These are phyloP conservation scores for Spodoptera litura DNA, from an alignment of 1,140 invertebrate species.

Conservation along the genomic window DNA sequence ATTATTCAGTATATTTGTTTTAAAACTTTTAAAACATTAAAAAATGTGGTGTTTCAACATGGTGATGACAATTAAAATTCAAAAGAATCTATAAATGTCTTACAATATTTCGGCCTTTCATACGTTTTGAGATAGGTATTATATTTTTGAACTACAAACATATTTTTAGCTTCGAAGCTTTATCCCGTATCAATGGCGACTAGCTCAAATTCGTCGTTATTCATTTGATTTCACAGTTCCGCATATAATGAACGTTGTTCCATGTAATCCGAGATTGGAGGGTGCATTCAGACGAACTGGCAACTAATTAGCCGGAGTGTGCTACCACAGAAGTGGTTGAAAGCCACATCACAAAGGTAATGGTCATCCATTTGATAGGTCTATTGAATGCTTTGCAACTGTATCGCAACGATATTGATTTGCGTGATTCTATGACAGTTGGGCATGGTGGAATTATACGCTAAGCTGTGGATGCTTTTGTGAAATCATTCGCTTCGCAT, in stretches of 20 bases:
- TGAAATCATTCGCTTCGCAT: no score
- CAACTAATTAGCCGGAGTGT: conserved; percentile 54
- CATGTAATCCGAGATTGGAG: conserved; percentile 49
- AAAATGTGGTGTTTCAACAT: no score
- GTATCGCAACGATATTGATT: conserved; percentile 32
- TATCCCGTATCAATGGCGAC: neutral
- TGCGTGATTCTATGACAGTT: neutral
- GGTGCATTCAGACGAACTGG: conserved; percentile 51
- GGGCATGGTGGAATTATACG: neutral
- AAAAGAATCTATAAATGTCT: no score
- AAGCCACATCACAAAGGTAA: conserved; percentile 55
- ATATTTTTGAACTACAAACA: no score
- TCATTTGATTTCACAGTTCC: neutral
- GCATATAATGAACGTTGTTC: conserved; percentile 44
- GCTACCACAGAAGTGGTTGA: conserved; percentile 43
- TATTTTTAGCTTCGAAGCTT: no score
- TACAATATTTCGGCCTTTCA: no score
- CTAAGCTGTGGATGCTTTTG: neutral
- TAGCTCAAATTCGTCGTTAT: neutral
- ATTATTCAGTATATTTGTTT: no score
- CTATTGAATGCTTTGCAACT: conserved; percentile 43
- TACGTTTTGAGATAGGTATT: no score
- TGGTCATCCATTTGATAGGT: conserved; percentile 50
- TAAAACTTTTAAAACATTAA: no score
- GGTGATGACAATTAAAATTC: no score